Conservation (phyloP, 35 echinoderm and acorn worm genomes). For the Eucidaris tribuloides region DNA sequence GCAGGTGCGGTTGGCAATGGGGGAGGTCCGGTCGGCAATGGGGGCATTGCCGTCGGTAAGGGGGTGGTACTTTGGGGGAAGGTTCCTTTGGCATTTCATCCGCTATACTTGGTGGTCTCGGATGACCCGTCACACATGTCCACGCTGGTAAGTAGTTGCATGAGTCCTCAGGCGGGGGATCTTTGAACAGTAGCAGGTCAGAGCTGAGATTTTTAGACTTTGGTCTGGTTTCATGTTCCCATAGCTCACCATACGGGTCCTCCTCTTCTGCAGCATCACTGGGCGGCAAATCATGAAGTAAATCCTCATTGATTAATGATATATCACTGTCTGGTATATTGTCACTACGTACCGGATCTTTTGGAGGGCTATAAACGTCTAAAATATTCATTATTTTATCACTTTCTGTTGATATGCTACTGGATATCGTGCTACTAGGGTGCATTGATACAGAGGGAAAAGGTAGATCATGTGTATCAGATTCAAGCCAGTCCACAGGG, state of each 20-base stretch:
- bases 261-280: neutral
- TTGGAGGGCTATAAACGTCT: neutral
- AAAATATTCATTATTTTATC: constrained; percentile 9
- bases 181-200: neutral
- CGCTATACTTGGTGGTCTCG: neutral
- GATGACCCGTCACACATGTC: neutral
- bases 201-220: neutral
- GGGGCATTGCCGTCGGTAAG: neutral
- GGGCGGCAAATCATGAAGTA: neutral
- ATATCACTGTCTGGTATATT: neutral
- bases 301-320: neutral
- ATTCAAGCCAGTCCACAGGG: neutral
- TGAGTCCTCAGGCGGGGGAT: constrained; percentile 3
- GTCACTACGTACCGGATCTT: neutral
- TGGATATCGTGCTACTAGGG: constrained; percentile 6
- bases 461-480: neutral
- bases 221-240: neutral
- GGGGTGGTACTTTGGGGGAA: neutral
- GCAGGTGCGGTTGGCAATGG: neutral
- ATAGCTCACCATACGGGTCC: neutral
- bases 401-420: neutral
- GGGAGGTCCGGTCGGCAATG: neutral
- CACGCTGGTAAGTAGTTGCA: neutral
- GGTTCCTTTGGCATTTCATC: neutral
- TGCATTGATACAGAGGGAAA: neutral